Percentiles rank a stretch among this genome's conserved stretches.
phyloP scores from a whole-genome alignment of 2,113 vertebrate genomes.

The Bubo scandiacus region DNA sequence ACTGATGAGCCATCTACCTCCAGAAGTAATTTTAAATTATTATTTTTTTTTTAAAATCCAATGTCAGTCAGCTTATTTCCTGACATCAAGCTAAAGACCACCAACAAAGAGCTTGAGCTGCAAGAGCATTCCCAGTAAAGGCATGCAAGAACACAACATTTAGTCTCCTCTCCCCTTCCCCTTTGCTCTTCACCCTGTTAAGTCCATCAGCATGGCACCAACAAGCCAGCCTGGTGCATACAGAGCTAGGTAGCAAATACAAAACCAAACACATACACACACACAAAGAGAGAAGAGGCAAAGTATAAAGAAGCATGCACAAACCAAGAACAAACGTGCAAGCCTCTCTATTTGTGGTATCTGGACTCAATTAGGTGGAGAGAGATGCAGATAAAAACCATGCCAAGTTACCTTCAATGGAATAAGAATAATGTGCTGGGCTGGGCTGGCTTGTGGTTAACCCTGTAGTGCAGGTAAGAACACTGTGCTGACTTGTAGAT shows the following conservation, averaged over 20 bases:
- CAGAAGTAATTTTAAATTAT: not conserved
- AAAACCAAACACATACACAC: not conserved
- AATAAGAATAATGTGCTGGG: slow-evolving; percentile 96
- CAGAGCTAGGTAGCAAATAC: not conserved
- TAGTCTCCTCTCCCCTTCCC: slow-evolving; percentile 2
- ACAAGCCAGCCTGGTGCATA: slow-evolving; percentile 29
- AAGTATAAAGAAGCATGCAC: slow-evolving; percentile 73
- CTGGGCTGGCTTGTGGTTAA: slow-evolving; percentile 92
- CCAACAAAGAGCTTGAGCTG: not conserved
- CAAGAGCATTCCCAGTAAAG: slow-evolving; percentile 21
- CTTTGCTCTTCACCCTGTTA: not conserved
- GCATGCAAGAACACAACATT: slow-evolving; percentile 40
- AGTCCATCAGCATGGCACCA: slow-evolving; percentile 52
- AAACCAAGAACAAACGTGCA: slow-evolving; percentile 56
- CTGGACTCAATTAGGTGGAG: slow-evolving; percentile 43
- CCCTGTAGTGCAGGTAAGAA: slow-evolving; percentile 96
- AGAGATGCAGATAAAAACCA: slow-evolving; percentile 76
- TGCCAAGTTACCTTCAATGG: slow-evolving; percentile 93
- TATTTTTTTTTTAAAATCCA: not conserved
- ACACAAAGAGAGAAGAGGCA: slow-evolving; percentile 1
- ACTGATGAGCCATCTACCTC: not conserved
- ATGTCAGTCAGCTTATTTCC: not conserved
- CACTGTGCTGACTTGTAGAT: slow-evolving; percentile 94
- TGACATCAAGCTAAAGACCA: not conserved
- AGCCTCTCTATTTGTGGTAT: slow-evolving; percentile 31